Conservation (phyloP, 2,797 vertebrate genomes). For the Bucorvus abyssinicus region DNA sequence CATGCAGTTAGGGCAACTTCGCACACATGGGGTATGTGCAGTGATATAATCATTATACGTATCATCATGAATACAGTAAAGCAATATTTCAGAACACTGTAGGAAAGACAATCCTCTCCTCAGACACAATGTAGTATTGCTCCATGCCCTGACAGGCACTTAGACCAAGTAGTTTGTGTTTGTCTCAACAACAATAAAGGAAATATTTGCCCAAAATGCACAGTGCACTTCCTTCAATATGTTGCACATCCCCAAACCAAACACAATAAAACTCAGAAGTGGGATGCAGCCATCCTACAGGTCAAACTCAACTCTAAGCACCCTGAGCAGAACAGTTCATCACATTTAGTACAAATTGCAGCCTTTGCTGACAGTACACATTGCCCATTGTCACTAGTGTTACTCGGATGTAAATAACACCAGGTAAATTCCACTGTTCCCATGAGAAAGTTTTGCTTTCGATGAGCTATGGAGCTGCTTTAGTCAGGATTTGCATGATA, state of each 20-base stretch:
- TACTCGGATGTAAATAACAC: background rate
- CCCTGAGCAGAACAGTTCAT: background rate
- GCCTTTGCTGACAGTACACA: background rate
- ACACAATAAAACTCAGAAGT: background rate
- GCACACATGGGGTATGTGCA: accelerated
- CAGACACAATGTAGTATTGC: background rate
- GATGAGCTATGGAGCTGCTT: background rate
- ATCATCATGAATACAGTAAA: background rate
- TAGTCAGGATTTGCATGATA: background rate
- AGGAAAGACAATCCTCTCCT: background rate
- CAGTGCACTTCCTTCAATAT: background rate
- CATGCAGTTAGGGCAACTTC: background rate
- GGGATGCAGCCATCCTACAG: background rate
- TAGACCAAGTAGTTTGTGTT: background rate
- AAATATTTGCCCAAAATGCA: background rate
- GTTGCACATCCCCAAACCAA: background rate
- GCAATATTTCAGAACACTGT: background rate
- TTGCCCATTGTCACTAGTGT: background rate
- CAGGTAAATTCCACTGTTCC: background rate
- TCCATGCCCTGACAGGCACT: background rate
- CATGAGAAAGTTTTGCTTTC: background rate
- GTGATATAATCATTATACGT: background rate
- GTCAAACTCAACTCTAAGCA: background rate
- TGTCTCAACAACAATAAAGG: background rate
- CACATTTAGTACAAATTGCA: background rate